phyloP scores from a whole-genome alignment of 2,888 invertebrate species.

The Diplazon laetatorius region DNA sequence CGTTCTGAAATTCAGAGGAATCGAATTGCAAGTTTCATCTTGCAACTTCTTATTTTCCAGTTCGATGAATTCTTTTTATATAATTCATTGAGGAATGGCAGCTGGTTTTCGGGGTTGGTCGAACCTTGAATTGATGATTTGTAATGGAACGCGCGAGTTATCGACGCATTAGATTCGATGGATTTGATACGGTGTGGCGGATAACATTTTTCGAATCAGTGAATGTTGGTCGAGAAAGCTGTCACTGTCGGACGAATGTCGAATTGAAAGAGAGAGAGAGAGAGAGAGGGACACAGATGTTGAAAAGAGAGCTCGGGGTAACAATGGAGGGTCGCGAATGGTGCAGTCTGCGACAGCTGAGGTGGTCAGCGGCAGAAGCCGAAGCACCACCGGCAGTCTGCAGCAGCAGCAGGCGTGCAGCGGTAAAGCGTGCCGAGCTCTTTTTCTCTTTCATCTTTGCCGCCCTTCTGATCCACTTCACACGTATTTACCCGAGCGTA shows the following conservation, averaged over 20 bases:
- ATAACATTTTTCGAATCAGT: slow-evolving; percentile 12
- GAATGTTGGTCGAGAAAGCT: slow-evolving; percentile 36
- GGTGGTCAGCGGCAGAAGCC: slow-evolving; percentile 61
- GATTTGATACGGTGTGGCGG: slow-evolving; percentile 3
- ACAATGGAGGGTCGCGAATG: slow-evolving; percentile 53
- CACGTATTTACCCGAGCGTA: slow-evolving; percentile 69
- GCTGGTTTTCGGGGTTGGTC: background rate
- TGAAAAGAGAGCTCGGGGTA: slow-evolving; percentile 21
- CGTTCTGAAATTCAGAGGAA: too few species aligned
- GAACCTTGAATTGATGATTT: background rate
- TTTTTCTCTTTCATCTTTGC: slow-evolving; percentile 69
- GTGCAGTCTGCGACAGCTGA: slow-evolving; percentile 61
- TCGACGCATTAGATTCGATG: slow-evolving; percentile 10
- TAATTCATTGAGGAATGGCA: background rate
- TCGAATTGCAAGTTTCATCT: too few species aligned
- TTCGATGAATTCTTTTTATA: background rate
- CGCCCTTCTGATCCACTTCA: slow-evolving; percentile 71
- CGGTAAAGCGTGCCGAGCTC: slow-evolving; percentile 50
- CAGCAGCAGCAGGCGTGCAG: slow-evolving; percentile 42
- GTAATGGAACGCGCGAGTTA: background rate
- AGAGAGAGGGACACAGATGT: slow-evolving; percentile 8
- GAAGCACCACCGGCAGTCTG: slow-evolving; percentile 28
- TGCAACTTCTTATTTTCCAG: background rate
- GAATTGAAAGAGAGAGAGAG: slow-evolving; percentile 34
- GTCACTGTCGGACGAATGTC: slow-evolving; percentile 52